Evolutionary conservation across 2,113 vertebrate genomes (phyloP).

Genomic region (Phasianus colchicus): DNA sequence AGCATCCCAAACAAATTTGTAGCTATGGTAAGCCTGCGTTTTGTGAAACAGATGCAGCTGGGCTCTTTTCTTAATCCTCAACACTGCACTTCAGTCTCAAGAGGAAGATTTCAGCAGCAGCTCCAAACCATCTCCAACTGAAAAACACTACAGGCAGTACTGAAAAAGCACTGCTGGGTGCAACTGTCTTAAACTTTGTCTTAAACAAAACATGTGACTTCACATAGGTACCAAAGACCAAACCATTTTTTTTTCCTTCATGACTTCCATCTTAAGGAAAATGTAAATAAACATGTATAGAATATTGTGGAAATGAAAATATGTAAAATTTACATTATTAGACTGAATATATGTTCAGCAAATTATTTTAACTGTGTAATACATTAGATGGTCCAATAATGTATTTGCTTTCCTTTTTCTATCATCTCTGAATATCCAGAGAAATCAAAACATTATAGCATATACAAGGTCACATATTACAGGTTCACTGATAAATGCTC

Average conservation of each 20-base stretch:
- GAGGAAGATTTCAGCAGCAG: constrained; percentile 1
- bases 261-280: not conserved
- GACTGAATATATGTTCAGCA: not conserved
- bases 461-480: not conserved
- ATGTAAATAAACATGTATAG: not conserved
- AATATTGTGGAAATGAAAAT: not conserved
- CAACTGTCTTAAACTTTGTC: not conserved
- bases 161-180: not conserved
- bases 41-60: not conserved
- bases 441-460: not conserved
- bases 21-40: not conserved
- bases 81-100: not conserved
- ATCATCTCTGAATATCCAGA: not conserved
- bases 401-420: not conserved
- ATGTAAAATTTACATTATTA: not conserved
- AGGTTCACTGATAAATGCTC: not conserved
- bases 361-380: not conserved
- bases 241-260: not conserved
- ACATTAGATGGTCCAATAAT: not conserved
- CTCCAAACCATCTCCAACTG: constrained; percentile 1
- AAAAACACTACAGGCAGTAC: not conserved
- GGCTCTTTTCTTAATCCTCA: not conserved
- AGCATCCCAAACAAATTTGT: not conserved
- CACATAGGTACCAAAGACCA: not conserved
- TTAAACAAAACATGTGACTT: not conserved